phyloP scores from a whole-genome alignment of 1,140 invertebrate genomes.

The Microplitis demolitor region DNA sequence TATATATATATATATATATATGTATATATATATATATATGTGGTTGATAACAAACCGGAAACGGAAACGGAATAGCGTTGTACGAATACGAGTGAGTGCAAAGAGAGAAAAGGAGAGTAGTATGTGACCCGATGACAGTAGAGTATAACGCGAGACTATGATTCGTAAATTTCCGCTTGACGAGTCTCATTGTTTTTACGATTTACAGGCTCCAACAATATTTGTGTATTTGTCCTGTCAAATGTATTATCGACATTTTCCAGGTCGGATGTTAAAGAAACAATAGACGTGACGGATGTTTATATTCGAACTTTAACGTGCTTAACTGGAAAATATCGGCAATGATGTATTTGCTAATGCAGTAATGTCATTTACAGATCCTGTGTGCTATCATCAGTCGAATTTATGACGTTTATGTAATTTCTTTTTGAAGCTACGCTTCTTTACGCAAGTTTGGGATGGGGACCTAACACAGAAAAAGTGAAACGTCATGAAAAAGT shows the following conservation, averaged over 20 bases:
- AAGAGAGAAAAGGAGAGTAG: background rate
- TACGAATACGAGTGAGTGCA: background rate
- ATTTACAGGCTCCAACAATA: conserved; percentile 31
- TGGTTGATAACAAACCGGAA: conserved; percentile 15
- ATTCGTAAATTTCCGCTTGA: conserved; percentile 15
- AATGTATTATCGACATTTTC: conserved; percentile 27
- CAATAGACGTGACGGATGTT: conserved; percentile 15
- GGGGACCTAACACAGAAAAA: too few relatives aligned
- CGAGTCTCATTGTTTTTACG: conserved; percentile 35
- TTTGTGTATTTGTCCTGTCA: conserved; percentile 28
- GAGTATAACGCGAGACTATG: conserved; percentile 19
- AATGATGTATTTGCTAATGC: conserved; percentile 6
- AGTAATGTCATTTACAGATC: conserved; percentile 13
- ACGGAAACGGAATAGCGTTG: conserved; percentile 21
- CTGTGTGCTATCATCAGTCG: background rate
- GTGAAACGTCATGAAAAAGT: too few relatives aligned
- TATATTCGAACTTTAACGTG: conserved; percentile 1
- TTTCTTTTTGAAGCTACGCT: too few relatives aligned
- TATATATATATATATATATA: background rate
- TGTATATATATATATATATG: background rate
- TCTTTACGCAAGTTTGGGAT: too few relatives aligned
- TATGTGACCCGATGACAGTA: conserved; percentile 7
- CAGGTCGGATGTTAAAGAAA: background rate
- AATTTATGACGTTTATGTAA: background rate
- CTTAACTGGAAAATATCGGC: conserved; percentile 14